Base-by-base conservation (phyloP, 2,888 invertebrate genomes). In the Eupithecia dodoneata region DNA sequence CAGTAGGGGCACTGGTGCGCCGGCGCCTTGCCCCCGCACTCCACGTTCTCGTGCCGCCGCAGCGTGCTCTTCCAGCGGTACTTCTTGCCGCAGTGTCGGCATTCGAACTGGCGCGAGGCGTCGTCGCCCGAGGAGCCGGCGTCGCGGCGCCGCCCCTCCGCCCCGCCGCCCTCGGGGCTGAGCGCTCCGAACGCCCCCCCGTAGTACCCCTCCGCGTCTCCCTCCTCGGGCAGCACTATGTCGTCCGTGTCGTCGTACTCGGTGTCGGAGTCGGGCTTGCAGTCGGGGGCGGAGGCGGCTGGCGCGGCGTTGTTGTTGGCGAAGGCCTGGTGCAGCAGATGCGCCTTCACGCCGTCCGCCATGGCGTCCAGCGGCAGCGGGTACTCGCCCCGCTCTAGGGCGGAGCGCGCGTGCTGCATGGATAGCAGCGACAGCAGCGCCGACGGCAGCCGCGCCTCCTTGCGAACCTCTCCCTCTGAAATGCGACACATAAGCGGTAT, bases 41-140 rank as follows among this genome's bases (percentile, higher is more conserved):
- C 98, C 80, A 97, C 97, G 94, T 96, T 97, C 92, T 97, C 97
- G 93, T 98, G 98, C 5, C 97, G 96, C 13, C 97, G 96, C 95
- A 98, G 95, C 78, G 98, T 98, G 72, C 97, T 97, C 93, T 97
- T 98, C 98, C 98, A 98, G 85, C 98, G 96, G 91, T 98, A 98
- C 82, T 97, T 96, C 91, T 98, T 98, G 81, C 98, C 98, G 93
- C 98, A 98, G 89, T 97, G 97, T 73, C 97, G 96, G 88, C 98
- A 98, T 72, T 97, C 96, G 91, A 97, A 98, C 87, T 97, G 96
- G 4, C 96, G 93, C 83, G 93, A 93, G 49, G 96, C 95, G 85
- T 96, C 96, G 87, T 96, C 79, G 55, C 76, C 93, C 87, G 90
- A 89, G 83, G 88, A 84, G 86, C 85, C 89, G 74, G 89, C 91